Conservation (phyloP, 2,888 invertebrate species). For the Folsomia manolachei region DNA sequence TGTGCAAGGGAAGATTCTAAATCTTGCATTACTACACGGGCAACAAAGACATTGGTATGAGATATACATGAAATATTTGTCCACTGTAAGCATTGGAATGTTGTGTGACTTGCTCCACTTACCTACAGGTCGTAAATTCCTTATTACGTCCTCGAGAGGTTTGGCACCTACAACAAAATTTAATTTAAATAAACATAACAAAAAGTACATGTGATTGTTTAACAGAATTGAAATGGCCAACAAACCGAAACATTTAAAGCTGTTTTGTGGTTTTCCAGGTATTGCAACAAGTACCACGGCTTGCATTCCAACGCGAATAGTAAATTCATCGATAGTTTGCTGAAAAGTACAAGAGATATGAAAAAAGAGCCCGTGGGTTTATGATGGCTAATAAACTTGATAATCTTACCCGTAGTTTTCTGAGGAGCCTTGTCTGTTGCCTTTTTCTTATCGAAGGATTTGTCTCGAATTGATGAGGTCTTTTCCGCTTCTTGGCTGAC, state of each 20-base stretch:
- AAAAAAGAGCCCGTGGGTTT: not conserved
- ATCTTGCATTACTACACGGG: constrained; percentile 96
- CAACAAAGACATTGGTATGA: too few species aligned
- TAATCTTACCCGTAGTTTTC: constrained; percentile 69
- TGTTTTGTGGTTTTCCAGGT: constrained; percentile 92
- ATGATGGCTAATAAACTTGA: not conserved
- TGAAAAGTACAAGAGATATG: constrained; percentile 52
- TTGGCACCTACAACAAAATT: constrained; percentile 80
- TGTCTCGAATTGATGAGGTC: constrained; percentile 94
- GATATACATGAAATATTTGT: too few species aligned
- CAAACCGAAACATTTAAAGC: constrained; percentile 83
- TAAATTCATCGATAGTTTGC: constrained; percentile 96
- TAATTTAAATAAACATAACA: constrained; percentile 43
- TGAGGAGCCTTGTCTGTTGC: constrained; percentile 86
- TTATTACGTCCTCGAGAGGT: constrained; percentile 88
- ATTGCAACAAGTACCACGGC: constrained; percentile 94
- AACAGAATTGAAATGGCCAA: not conserved
- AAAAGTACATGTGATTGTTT: constrained; percentile 6
- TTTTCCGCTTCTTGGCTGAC: constrained; percentile 89
- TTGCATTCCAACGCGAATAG: constrained; percentile 94
- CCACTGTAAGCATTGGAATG: too few species aligned
- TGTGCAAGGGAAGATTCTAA: constrained; percentile 88
- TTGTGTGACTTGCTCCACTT: too few species aligned
- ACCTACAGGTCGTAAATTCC: constrained; percentile 81
- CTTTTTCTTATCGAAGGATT: constrained; percentile 94